Evolutionary conservation across 2,888 invertebrate species (phyloP).

Genomic region (Hedya salicella): DNA sequence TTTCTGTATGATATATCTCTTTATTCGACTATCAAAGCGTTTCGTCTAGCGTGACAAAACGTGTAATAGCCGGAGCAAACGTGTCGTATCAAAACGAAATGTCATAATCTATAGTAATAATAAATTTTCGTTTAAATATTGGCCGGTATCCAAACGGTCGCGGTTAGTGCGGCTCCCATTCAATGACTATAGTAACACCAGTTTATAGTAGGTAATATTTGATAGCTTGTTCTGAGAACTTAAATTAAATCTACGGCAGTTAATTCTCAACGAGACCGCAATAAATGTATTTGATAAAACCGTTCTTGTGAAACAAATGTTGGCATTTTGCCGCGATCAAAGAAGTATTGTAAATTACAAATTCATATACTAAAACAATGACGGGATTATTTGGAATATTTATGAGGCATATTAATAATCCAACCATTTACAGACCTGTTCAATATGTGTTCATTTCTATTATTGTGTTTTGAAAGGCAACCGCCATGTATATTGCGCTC

Average conservation of each 20-base stretch:
- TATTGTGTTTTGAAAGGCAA: no score
- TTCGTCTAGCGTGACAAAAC: conserved; percentile 32
- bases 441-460: neutral
- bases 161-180: conserved; percentile 60
- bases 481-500: no score
- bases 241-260: conserved; percentile 75
- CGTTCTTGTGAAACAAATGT: conserved; percentile 77
- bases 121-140: conserved; percentile 71
- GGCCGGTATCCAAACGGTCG: conserved; percentile 73
- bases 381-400: conserved; percentile 17
- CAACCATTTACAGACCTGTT: neutral
- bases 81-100: conserved; percentile 57
- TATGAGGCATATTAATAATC: conserved; percentile 10
- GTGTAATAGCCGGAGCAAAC: conserved; percentile 43
- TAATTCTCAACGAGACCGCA: conserved; percentile 76
- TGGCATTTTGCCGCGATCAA: conserved; percentile 71
- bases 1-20: conserved; percentile 37
- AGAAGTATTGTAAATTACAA: conserved; percentile 69
- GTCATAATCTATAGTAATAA: conserved; percentile 57
- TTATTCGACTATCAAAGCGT: conserved; percentile 41
- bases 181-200: conserved; percentile 64
- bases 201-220: conserved; percentile 81
- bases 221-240: conserved; percentile 78
- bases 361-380: conserved; percentile 54
- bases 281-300: conserved; percentile 82